phyloP scores from a whole-genome alignment of 2,113 vertebrate genomes.

The Galemys pyrenaicus region DNA sequence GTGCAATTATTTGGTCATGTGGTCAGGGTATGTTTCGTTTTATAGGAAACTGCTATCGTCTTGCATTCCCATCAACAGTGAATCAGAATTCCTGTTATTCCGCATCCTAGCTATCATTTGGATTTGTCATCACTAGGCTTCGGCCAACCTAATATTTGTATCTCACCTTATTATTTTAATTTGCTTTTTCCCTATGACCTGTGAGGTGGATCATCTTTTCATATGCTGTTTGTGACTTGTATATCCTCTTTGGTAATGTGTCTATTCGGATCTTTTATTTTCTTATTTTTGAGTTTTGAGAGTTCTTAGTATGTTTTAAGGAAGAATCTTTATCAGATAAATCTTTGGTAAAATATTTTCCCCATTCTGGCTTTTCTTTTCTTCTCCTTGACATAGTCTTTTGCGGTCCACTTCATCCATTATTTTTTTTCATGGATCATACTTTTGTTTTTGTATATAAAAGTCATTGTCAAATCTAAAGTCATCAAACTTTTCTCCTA shows the following conservation, averaged over 20 bases:
- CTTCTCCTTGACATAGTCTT: not conserved
- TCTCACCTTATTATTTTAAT: not conserved
- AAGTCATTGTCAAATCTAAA: not conserved
- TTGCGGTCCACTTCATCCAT: not conserved
- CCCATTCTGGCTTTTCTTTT: conserved; percentile 20
- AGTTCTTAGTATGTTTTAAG: not conserved
- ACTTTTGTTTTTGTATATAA: not conserved
- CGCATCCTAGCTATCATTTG: not conserved
- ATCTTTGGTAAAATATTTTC: conserved; percentile 19
- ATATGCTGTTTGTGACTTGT: not conserved
- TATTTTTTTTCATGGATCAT: not conserved
- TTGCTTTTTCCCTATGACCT: not conserved
- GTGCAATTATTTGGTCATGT: not conserved
- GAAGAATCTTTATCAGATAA: not conserved
- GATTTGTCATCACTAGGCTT: not conserved
- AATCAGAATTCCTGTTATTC: not conserved
- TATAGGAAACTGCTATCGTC: not conserved
- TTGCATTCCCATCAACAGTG: not conserved
- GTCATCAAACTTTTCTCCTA: not conserved
- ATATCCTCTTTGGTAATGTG: not conserved
- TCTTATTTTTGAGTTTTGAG: conserved; percentile 38
- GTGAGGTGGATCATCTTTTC: not conserved
- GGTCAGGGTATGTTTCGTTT: not conserved
- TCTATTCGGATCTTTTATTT: not conserved
- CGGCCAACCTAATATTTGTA: not conserved